phyloP scores from a whole-genome alignment of 2,888 invertebrate genomes.

The Drosophila neonasuta region DNA sequence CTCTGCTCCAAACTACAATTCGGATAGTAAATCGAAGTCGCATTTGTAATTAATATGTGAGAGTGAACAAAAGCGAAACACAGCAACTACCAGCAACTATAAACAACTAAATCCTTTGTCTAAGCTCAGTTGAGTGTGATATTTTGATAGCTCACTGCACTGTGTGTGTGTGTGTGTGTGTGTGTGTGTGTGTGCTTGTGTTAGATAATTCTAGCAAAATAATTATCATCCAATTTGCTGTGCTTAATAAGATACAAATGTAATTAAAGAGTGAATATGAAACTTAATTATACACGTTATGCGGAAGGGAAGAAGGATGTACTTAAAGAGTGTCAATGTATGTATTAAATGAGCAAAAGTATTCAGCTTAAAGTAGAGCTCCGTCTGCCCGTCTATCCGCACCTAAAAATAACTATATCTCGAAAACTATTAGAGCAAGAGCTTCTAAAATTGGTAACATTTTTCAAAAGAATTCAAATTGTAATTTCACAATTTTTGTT shows the following conservation, averaged over 20 bases:
- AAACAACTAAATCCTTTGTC: constrained; percentile 6
- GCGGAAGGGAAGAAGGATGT: background rate
- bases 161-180: too few species aligned
- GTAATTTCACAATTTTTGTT: too few species aligned
- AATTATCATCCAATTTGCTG: background rate
- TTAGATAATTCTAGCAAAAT: background rate
- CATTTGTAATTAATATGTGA: constrained; percentile 15
- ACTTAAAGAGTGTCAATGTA: background rate
- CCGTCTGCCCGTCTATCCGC: too few species aligned
- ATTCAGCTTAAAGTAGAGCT: background rate
- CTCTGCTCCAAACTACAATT: constrained; percentile 11
- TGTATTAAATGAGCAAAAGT: too few species aligned
- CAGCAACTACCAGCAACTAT: background rate
- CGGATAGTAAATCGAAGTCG: background rate
- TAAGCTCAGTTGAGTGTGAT: constrained; percentile 5
- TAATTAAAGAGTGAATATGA: background rate
- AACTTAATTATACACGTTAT: background rate
- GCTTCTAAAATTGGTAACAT: too few species aligned
- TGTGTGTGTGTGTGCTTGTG: background rate
- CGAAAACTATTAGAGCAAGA: too few species aligned
- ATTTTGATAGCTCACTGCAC: constrained; percentile 9
- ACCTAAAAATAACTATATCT: too few species aligned
- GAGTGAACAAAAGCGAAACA: background rate
- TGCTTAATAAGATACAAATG: background rate
- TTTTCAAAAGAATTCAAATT: too few species aligned